Conservation (phyloP, 1,140 invertebrate species). For the Argopecten irradians region DNA sequence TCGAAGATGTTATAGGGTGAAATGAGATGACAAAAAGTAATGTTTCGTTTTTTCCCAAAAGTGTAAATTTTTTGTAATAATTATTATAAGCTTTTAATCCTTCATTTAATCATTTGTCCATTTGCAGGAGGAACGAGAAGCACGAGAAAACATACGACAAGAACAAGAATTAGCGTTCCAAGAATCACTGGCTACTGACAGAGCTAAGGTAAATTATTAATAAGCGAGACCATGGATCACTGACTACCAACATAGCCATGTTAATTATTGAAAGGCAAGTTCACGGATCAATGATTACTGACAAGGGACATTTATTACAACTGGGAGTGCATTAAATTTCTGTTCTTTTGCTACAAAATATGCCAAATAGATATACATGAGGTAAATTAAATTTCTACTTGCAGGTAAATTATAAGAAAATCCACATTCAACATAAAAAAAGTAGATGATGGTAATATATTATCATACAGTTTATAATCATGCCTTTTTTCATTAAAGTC, state of each 20-base stretch:
- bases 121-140: conserved; percentile 85
- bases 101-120: background rate
- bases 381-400: too few relatives aligned
- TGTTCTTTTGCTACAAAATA: too few relatives aligned
- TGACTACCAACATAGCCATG: background rate
- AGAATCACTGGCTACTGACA: conserved; percentile 91
- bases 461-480: too few relatives aligned
- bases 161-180: conserved; percentile 97
- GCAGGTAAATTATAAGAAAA: too few relatives aligned
- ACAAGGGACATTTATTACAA: background rate
- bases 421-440: too few relatives aligned
- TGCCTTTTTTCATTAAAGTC: too few relatives aligned
- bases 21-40: background rate
- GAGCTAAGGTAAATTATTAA: conserved; percentile 79
- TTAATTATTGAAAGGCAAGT: background rate
- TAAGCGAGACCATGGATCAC: conserved; percentile 55
- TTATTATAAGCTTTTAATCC: background rate
- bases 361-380: too few relatives aligned
- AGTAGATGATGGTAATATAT: too few relatives aligned
- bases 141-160: conserved; percentile 90
- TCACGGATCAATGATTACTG: background rate
- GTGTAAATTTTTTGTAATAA: background rate
- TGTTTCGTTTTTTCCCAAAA: background rate
- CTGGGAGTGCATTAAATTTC: too few relatives aligned
- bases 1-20: background rate